Evolutionary conservation across 2,797 vertebrate genomes (phyloP).

Genomic region (Gadopsis marmoratus): DNA sequence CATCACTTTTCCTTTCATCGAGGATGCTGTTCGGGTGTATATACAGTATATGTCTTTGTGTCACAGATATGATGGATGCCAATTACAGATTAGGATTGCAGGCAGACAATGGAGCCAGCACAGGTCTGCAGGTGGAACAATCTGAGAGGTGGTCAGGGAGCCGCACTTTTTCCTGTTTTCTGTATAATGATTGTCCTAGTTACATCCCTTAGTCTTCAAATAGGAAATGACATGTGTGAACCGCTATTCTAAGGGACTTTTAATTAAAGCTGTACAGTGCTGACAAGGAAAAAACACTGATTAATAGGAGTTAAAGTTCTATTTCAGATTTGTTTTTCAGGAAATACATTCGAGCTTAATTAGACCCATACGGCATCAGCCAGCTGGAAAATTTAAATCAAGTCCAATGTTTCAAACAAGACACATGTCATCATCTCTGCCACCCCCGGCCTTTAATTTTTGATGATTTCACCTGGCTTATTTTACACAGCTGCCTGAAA

Average conservation of each 20-base stretch:
- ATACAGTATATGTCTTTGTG: slow-evolving; percentile 33
- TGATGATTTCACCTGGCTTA: slow-evolving; percentile 76
- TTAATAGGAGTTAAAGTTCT: slow-evolving; percentile 85
- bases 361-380: slow-evolving; percentile 83
- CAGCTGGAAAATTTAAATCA: slow-evolving; percentile 86
- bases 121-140: slow-evolving; percentile 66
- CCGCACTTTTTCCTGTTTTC: slow-evolving; percentile 66
- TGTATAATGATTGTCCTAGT: slow-evolving; percentile 84
- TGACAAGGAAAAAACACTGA: slow-evolving; percentile 82
- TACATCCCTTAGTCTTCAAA: slow-evolving; percentile 80
- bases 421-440: slow-evolving; percentile 83
- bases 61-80: slow-evolving; percentile 57
- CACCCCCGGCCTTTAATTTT: slow-evolving; percentile 68
- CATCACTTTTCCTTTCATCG: slow-evolving; percentile 55
- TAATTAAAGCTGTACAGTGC: slow-evolving; percentile 86
- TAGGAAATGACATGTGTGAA: slow-evolving; percentile 85
- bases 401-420: slow-evolving; percentile 77
- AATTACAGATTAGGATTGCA: slow-evolving; percentile 69
- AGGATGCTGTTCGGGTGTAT: slow-evolving; percentile 38
- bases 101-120: slow-evolving; percentile 50
- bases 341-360: slow-evolving; percentile 86
- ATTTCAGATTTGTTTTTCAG: slow-evolving; percentile 85
- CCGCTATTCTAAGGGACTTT: slow-evolving; percentile 83
- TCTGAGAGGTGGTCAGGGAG: slow-evolving; percentile 62
- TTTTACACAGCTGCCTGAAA: slow-evolving; percentile 47